Base-by-base conservation (phyloP, 2,113 vertebrate species). In the Formicarius rufipectus region DNA sequence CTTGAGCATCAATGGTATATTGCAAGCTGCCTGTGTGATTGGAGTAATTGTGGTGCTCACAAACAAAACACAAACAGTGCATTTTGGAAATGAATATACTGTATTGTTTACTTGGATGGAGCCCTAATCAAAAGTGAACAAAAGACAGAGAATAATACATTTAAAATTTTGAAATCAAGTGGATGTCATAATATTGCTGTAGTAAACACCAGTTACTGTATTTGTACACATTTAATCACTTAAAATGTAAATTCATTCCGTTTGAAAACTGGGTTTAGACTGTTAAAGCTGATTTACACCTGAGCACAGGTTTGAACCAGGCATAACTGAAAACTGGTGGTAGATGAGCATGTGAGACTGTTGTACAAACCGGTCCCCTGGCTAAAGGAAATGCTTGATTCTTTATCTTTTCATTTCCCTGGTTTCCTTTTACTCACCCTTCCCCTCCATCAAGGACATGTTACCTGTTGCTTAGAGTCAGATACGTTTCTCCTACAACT, bases 331-430 rank as follows among this genome's bases (percentile, higher is more conserved):
- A 93, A 94, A 59, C 69, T 59, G 47, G 8, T 0, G 0, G 73
- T 55, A 44, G 81, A 33, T 12, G 22, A 77, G 45, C 44, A 4
- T 39, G 49, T 35, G 37, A 95, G 80, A 22, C 49, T 74, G 37
- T 42, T 49, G 56, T 33, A 74, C 58, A 59, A 39, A 84, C 73
- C 5, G 87, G 64, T 84, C 66, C 64, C 33, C 94, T 85, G 96
- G 73, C 87, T 89, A 90, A 95, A 94, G 92, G 84, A 98, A 98
- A 97, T 98, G 98, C 98, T 97, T 98, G 98, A 98, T 98, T 98
- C 98, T 98, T 98, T 98, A 98, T 99, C 98, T 99, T 98, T 99
- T 98, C 98, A 97, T 95, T 90, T 93, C 94, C 97, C 94, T 77
- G 84, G 95, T 98, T 97, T 96, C 95, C 94, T 97, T 91, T 81